Evolutionary conservation across 1,140 invertebrate species (phyloP).

Genomic region (Anadara kagoshimensis): DNA sequence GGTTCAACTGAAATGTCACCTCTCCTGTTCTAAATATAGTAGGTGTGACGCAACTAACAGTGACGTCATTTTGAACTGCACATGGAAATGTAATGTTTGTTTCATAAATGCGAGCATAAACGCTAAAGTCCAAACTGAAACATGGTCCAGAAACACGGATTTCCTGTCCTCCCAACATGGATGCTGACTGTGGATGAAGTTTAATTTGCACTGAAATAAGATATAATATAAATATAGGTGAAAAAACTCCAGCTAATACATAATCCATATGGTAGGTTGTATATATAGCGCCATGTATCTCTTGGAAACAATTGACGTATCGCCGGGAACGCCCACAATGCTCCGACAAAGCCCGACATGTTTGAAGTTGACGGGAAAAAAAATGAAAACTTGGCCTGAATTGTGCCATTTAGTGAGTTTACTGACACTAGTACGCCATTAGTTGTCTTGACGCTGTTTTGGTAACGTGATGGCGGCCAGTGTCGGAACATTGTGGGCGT

Average conservation of each 20-base stretch:
- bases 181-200: slow-evolving; percentile 35
- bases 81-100: slow-evolving; percentile 48
- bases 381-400: too few species aligned
- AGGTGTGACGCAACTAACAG: slow-evolving; percentile 42
- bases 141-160: slow-evolving; percentile 49
- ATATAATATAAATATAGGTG: slow-evolving; percentile 3
- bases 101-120: slow-evolving; percentile 40
- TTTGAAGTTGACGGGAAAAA: too few species aligned
- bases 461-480: too few species aligned
- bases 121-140: slow-evolving; percentile 24
- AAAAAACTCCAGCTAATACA: not conserved
- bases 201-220: slow-evolving; percentile 39
- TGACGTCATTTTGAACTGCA: slow-evolving; percentile 9
- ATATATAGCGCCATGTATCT: too few species aligned
- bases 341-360: too few species aligned
- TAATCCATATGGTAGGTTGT: not conserved
- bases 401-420: too few species aligned
- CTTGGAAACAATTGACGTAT: too few species aligned
- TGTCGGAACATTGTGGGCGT: too few species aligned
- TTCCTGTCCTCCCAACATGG: slow-evolving; percentile 52
- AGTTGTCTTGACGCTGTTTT: too few species aligned
- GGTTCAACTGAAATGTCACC: slow-evolving; percentile 42
- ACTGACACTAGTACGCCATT: too few species aligned
- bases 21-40: slow-evolving; percentile 48
- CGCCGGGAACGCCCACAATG: too few species aligned